Percentiles rank a stretch among this genome's conserved stretches.
Conservation (phyloP, 2,888 invertebrate genomes). For the Scaptomyza caliginosa region DNA sequence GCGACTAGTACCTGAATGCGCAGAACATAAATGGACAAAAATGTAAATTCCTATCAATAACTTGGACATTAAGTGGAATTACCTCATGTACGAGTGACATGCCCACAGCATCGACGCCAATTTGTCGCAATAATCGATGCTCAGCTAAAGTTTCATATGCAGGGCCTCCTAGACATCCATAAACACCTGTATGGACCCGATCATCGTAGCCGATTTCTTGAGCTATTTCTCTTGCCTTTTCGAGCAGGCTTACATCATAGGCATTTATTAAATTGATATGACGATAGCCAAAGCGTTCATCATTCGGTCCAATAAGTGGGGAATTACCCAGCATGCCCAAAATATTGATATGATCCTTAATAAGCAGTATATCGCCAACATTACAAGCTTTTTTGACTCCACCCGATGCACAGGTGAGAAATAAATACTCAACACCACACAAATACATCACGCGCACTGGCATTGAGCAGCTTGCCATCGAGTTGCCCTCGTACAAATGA, state of each 20-base stretch:
- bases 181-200: constrained; percentile 94
- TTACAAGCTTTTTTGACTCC: constrained; percentile 94
- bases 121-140: constrained; percentile 90
- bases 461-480: constrained; percentile 95
- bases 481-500: constrained; percentile 98
- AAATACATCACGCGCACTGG: constrained; percentile 98
- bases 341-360: constrained; percentile 98
- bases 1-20: constrained; percentile 88
- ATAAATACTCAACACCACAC: constrained; percentile 93
- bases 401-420: constrained; percentile 98
- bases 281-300: constrained; percentile 94
- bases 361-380: constrained; percentile 97
- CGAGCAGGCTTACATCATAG: constrained; percentile 89
- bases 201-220: constrained; percentile 89
- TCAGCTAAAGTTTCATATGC: constrained; percentile 98
- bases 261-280: constrained; percentile 96
- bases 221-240: constrained; percentile 88
- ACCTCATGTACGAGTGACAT: constrained; percentile 91
- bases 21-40: not conserved
- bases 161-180: constrained; percentile 96
- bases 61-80: not conserved
- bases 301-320: constrained; percentile 96
- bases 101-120: constrained; percentile 94
- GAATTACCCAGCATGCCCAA: constrained; percentile 95
- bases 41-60: not conserved